These are phyloP conservation scores for Numenius arquata DNA, from an alignment of 2,113 vertebrate genomes.

Conservation along the genomic window DNA sequence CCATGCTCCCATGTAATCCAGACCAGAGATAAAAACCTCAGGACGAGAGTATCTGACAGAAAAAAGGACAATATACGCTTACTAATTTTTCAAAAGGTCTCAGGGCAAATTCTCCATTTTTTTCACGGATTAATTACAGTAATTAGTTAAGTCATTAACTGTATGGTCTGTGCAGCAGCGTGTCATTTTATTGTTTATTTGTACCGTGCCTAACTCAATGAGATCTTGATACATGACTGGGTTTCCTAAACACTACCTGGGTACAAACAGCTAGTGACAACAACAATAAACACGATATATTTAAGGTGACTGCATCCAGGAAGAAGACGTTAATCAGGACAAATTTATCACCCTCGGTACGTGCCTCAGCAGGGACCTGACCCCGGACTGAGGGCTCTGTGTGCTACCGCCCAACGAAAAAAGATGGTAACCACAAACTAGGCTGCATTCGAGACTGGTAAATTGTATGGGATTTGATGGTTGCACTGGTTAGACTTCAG, in stretches of 20 bases:
- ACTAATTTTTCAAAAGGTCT: constrained; percentile 10
- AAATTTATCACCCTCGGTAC: not conserved
- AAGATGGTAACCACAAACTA: not conserved
- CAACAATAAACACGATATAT: not conserved
- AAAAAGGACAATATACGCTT: not conserved
- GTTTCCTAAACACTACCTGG: not conserved
- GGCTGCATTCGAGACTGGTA: not conserved
- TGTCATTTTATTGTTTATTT: not conserved
- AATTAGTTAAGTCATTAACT: constrained; percentile 37
- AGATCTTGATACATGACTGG: not conserved
- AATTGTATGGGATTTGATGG: not conserved
- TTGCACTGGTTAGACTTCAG: not conserved
- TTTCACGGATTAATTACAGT: not conserved
- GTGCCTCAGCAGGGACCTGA: not conserved
- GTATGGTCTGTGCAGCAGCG: not conserved
- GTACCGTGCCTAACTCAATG: not conserved
- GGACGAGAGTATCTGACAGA: not conserved
- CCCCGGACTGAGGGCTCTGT: not conserved
- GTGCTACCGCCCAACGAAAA: not conserved
- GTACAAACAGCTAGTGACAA: not conserved
- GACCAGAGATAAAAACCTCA: not conserved
- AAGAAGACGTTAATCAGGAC: not conserved
- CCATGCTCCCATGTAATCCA: not conserved
- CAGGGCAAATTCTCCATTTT: not conserved
- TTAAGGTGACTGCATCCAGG: not conserved